Evolutionary conservation across 2,113 vertebrate genomes (phyloP).

Genomic region (Xiphophorus maculatus): DNA sequence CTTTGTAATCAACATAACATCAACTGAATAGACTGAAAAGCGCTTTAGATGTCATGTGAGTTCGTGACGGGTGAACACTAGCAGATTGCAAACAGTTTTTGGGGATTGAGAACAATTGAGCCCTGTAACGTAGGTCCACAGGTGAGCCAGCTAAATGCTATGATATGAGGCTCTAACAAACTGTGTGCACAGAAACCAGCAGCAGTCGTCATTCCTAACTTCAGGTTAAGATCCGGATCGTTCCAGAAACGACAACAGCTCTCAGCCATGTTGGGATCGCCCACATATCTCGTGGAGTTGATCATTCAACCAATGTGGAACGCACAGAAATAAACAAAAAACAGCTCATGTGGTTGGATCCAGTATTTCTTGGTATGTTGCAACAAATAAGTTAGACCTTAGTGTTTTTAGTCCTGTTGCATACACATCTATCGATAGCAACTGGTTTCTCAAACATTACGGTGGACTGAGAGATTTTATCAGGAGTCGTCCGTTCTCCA

Average conservation of each 20-base stretch:
- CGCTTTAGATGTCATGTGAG: neutral
- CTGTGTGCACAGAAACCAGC: conserved; percentile 7
- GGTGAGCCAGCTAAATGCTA: neutral
- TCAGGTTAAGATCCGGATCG: conserved; percentile 5
- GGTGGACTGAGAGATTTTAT: conserved; percentile 16
- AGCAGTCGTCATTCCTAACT: neutral
- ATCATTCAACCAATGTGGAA: conserved; percentile 9
- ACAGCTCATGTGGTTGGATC: conserved; percentile 24
- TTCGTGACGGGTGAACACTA: neutral
- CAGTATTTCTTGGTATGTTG: conserved; percentile 26
- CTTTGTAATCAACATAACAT: neutral
- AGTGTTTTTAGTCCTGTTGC: conserved; percentile 18
- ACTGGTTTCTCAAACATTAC: conserved; percentile 11
- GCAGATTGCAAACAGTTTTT: neutral
- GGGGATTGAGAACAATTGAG: conserved; percentile 6
- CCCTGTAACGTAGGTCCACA: neutral
- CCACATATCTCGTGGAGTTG: neutral
- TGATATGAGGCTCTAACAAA: neutral
- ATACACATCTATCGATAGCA: conserved; percentile 10
- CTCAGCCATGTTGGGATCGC: conserved; percentile 6
- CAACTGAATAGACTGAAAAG: neutral
- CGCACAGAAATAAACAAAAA: conserved; percentile 28
- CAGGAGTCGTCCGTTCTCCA: conserved; percentile 15
- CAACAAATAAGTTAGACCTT: conserved; percentile 16
- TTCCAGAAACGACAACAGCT: neutral